Evolutionary conservation across 1,140 invertebrate species (phyloP).

Genomic region (Lanistes nyassanus): DNA sequence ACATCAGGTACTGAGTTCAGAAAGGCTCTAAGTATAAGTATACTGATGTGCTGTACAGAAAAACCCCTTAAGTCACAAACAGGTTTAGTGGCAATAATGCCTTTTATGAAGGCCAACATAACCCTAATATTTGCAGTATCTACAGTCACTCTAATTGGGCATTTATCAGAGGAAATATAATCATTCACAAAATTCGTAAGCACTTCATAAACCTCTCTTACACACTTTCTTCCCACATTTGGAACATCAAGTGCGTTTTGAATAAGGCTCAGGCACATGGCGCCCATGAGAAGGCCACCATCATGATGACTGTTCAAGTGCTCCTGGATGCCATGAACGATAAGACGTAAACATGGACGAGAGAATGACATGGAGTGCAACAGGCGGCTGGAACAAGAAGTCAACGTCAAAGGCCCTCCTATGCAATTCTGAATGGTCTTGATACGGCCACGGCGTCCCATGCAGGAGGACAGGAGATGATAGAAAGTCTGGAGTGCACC

Average conservation of each 20-base stretch:
- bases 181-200: slow-evolving; percentile 27
- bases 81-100: slow-evolving; percentile 34
- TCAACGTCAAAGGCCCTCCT: slow-evolving; percentile 41
- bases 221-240: slow-evolving; percentile 18
- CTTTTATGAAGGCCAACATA: slow-evolving; percentile 36
- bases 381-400: slow-evolving; percentile 32
- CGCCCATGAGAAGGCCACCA: slow-evolving; percentile 37
- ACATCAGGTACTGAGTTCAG: slow-evolving; percentile 34
- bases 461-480: slow-evolving; percentile 26
- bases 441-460: slow-evolving; percentile 37
- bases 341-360: slow-evolving; percentile 39
- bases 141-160: slow-evolving; percentile 27
- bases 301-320: slow-evolving; percentile 39
- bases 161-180: slow-evolving; percentile 28
- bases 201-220: slow-evolving; percentile 33
- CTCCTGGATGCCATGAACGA: slow-evolving; percentile 34
- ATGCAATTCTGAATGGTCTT: slow-evolving; percentile 40
- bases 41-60: slow-evolving; percentile 26
- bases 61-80: slow-evolving; percentile 24
- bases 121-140: slow-evolving; percentile 33
- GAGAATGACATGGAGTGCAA: slow-evolving; percentile 31
- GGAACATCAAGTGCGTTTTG: slow-evolving; percentile 25
- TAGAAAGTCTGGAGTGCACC: slow-evolving; percentile 23
- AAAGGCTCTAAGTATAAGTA: slow-evolving; percentile 41
- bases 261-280: slow-evolving; percentile 30